A percentile compares a stretch with the other conserved stretches of the same genome.
Evolutionary conservation across 2,797 vertebrate genomes (phyloP).

Genomic region (Odontamblyopus lacepedii): DNA sequence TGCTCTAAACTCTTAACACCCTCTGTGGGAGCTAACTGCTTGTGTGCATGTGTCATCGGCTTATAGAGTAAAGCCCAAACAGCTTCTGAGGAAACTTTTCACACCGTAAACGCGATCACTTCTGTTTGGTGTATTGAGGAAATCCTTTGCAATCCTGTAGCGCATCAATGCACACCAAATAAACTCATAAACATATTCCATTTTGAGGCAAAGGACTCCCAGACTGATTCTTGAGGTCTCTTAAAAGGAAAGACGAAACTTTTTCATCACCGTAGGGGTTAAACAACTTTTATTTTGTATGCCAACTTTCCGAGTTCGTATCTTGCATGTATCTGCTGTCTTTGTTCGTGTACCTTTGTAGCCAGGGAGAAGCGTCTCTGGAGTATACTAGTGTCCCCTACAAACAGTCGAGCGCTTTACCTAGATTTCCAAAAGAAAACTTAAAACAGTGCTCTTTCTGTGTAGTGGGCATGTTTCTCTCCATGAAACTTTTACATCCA

Average conservation of each 20-base stretch:
- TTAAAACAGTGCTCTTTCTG: not conserved
- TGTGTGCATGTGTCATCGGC: constrained; percentile 38
- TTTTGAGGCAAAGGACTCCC: constrained; percentile 44
- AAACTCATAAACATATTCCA: constrained; percentile 46
- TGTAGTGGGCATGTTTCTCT: constrained; percentile 9
- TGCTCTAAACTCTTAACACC: constrained; percentile 42
- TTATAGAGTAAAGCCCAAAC: constrained; percentile 48
- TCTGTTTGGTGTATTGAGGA: constrained; percentile 31
- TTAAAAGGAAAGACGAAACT: constrained; percentile 45
- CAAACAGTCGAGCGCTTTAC: constrained; percentile 20
- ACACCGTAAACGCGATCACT: constrained; percentile 31
- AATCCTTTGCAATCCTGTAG: constrained; percentile 39
- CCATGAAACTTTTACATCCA: constrained; percentile 7
- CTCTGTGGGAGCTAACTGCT: constrained; percentile 53
- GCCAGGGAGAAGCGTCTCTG: constrained; percentile 32
- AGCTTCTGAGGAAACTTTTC: constrained; percentile 26
- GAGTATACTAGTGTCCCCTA: constrained; percentile 20
- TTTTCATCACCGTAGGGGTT: constrained; percentile 34
- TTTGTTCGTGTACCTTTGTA: constrained; percentile 31
- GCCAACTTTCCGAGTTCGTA: constrained; percentile 37
- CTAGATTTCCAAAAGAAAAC: constrained; percentile 5
- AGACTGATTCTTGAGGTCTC: constrained; percentile 46
- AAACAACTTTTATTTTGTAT: constrained; percentile 28
- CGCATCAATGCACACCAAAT: constrained; percentile 40
- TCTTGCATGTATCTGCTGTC: constrained; percentile 6